Evolutionary conservation across 2,113 vertebrate species (phyloP), one percentile per base, ranked within the genome.

Genomic region (Oenanthe oenanthe): DNA sequence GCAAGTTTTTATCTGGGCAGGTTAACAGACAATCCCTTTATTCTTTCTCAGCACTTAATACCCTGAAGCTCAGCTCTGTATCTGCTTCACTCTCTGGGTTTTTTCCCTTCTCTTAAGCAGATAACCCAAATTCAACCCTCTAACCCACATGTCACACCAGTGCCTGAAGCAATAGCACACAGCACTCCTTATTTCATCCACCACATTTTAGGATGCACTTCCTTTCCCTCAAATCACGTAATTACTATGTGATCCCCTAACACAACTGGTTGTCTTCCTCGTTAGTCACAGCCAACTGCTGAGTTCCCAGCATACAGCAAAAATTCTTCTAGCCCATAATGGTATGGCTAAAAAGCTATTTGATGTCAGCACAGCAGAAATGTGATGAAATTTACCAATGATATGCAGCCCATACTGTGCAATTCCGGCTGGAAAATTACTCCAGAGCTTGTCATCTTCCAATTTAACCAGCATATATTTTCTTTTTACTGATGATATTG

Each of bases 231-330:
- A 62, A 65, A 77, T 90, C 54, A 88, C 0, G 0, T 90, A 94
- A 94, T 92, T 84, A 93, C 38, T 51, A 51, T 0, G 0, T 47
- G 26, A 83, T 50, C 38, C 78, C 19, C 47, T 12, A 50, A 83
- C 12, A 83, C 34, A 74, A 88, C 82, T 67, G 26, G 51, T 62
- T 83, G 66, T 12, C 77, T 5, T 85, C 66, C 74, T 78, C 4
- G 3, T 94, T 82, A 95, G 77, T 93, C 96, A 95, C 20, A 47
- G 71, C 22, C 82, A 82, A 74, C 66, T 66, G 56, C 47, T 16
- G 19, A 80, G 60, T 12, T 71, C n/a, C 68, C 60, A 95, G 67
- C 28, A 73, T 1, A 48, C 10, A 54, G 58, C 22, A 85, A 34
- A 61, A 92, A 76, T 68, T 62, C 42, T 88, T 85, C 62, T 17